Conservation (phyloP, 2,888 invertebrate species). For the Tetragnatha montana region DNA sequence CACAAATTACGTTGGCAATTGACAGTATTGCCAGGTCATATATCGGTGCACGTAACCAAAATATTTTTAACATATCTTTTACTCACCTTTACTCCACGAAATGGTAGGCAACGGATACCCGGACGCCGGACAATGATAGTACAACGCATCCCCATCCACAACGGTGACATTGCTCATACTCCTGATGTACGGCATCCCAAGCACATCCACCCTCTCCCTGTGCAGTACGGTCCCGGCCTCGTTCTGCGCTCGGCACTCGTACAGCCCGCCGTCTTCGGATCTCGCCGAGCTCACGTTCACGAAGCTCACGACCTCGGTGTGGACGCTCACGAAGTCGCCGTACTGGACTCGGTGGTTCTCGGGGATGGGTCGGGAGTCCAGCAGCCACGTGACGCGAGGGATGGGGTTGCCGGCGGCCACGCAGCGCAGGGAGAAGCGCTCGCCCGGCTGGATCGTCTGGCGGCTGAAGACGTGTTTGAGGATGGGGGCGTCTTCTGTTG, state of each 20-base stretch:
- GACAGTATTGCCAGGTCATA: no score
- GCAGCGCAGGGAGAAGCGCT: slow-evolving; percentile 71
- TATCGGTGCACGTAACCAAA: no score
- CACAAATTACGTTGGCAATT: no score
- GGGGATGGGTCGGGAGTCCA: slow-evolving; percentile 74
- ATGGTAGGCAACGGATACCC: slow-evolving; percentile 76
- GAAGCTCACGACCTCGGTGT: slow-evolving; percentile 76
- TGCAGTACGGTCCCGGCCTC: slow-evolving; percentile 75
- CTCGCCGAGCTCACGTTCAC: slow-evolving; percentile 76
- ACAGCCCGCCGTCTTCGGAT: slow-evolving; percentile 76
- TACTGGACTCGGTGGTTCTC: slow-evolving; percentile 73
- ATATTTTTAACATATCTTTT: not conserved
- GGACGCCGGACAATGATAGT: slow-evolving; percentile 75
- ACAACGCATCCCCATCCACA: slow-evolving; percentile 75
- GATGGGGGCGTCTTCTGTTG: slow-evolving; percentile 68
- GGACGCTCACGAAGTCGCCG: slow-evolving; percentile 74
- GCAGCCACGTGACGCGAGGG: slow-evolving; percentile 72
- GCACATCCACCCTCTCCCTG: slow-evolving; percentile 65
- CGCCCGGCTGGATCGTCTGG: slow-evolving; percentile 70
- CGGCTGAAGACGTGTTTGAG: slow-evolving; percentile 70
- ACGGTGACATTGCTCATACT: slow-evolving; percentile 76
- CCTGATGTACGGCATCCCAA: slow-evolving; percentile 76
- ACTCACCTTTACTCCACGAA: slow-evolving; percentile 76
- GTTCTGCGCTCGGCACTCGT: slow-evolving; percentile 76
- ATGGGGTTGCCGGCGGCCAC: slow-evolving; percentile 72